Conservation (phyloP, 2,888 invertebrate genomes). For the Allacma fusca region DNA sequence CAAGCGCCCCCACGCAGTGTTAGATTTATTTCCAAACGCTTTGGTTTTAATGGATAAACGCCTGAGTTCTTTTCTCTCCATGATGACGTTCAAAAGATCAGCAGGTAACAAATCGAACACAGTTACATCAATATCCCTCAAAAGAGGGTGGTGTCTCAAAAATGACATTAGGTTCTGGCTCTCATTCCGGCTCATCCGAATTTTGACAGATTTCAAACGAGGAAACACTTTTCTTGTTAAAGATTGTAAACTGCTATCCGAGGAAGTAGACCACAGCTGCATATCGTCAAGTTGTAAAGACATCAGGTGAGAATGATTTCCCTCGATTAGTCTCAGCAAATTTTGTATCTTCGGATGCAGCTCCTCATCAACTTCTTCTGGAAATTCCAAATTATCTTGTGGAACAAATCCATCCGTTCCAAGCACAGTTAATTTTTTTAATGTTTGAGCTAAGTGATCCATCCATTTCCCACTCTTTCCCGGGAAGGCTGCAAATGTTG, state of each 20-base stretch:
- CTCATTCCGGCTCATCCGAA: not conserved
- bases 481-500: not conserved
- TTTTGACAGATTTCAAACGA: constrained; percentile 1
- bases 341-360: constrained; percentile 17
- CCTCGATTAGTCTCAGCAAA: not conserved
- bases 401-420: not conserved
- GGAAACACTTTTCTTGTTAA: not conserved
- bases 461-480: not conserved
- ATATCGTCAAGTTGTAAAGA: constrained; percentile 8
- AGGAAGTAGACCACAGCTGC: constrained; percentile 23
- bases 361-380: constrained; percentile 6
- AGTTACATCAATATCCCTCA: constrained; percentile 22
- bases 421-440: constrained; percentile 18
- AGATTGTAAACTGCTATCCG: not conserved
- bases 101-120: not conserved
- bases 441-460: not conserved
- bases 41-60: constrained; percentile 24
- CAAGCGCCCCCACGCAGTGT: constrained; percentile 4
- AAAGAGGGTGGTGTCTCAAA: not conserved
- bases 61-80: not conserved
- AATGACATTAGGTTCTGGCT: too few species aligned
- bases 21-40: not conserved
- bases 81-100: not conserved
- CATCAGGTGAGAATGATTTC: not conserved
- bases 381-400: not conserved